These are phyloP conservation scores for Rhaphigaster nebulosa DNA, from an alignment of 2,888 invertebrate species.

Conservation along the genomic window DNA sequence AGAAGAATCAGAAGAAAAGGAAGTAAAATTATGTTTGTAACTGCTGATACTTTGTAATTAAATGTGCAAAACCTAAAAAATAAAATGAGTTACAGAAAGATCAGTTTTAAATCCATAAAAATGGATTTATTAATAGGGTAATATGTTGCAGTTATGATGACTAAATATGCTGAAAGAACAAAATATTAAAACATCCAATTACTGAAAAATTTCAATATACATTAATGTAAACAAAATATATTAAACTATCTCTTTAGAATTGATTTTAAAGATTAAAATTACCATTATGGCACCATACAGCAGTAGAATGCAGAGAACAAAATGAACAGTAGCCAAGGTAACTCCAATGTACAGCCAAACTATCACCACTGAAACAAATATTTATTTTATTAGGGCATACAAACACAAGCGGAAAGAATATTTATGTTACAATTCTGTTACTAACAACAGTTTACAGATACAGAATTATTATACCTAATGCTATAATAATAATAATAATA, in stretches of 20 bases:
- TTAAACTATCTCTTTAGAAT: neutral
- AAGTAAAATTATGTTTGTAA: too few species aligned
- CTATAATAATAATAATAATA: too few species aligned
- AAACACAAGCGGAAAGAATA: neutral
- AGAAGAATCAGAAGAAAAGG: too few species aligned
- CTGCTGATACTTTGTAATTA: too few species aligned
- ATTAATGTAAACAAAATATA: neutral
- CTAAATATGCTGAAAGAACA: neutral
- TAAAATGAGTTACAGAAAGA: neutral
- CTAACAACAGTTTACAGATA: too few species aligned
- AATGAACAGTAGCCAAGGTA: slow-evolving; percentile 69
- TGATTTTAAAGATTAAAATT: slow-evolving; percentile 53
- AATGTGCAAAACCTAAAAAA: neutral
- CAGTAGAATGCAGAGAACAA: slow-evolving; percentile 69
- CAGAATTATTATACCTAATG: neutral
- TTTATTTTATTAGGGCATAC: neutral
- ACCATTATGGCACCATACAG: slow-evolving; percentile 70
- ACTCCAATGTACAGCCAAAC: slow-evolving; percentile 69
- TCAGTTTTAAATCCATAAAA: neutral
- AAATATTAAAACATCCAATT: neutral
- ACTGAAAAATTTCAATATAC: neutral
- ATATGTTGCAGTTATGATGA: neutral
- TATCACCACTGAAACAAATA: slow-evolving; percentile 68
- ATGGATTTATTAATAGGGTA: neutral
- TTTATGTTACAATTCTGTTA: neutral